Evolutionary conservation across 2,888 invertebrate genomes (phyloP).

Genomic region (Trachelus tabidus): DNA sequence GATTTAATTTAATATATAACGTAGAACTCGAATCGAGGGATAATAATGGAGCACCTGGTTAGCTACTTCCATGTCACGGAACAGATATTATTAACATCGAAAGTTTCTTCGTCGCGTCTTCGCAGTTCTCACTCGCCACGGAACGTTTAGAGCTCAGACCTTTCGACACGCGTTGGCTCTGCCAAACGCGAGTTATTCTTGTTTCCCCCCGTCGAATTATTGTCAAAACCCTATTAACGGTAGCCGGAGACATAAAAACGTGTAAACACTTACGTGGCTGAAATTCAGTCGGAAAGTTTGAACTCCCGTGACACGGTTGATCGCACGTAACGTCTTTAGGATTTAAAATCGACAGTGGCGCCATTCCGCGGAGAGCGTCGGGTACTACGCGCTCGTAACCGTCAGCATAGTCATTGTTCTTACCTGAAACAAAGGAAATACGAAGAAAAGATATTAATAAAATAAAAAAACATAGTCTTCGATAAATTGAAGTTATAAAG

Average conservation of each 20-base stretch:
- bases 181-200: conserved; percentile 6
- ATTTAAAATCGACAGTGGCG: not conserved
- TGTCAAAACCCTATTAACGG: not conserved
- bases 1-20: not conserved
- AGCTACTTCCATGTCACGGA: not conserved
- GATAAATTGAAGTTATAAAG: not conserved
- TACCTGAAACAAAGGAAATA: not conserved
- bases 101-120: not conserved
- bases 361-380: not conserved
- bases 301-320: not conserved
- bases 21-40: not conserved
- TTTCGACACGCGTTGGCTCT: not conserved
- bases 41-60: not conserved
- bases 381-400: not conserved
- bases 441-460: no score
- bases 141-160: not conserved
- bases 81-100: conserved; percentile 1
- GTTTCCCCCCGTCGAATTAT: not conserved
- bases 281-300: not conserved
- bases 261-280: not conserved
- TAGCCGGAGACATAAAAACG: not conserved
- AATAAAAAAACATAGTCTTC: not conserved
- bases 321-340: not conserved
- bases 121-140: not conserved
- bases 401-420: not conserved